phyloP scores from a whole-genome alignment of 1,140 invertebrate species.

The Trichogramma pretiosum region DNA sequence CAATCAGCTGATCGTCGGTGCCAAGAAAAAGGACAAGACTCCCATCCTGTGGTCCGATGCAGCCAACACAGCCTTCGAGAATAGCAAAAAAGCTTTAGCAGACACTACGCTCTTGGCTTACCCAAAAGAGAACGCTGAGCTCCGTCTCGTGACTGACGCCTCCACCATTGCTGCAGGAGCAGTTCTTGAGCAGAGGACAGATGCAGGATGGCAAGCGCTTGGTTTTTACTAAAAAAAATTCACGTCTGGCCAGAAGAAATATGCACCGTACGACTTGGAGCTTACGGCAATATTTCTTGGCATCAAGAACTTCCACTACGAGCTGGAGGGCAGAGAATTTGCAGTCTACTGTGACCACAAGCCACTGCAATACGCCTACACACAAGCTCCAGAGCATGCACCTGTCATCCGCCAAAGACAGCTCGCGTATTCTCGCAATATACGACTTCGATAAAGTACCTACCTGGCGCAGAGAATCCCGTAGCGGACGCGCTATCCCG shows the following conservation, averaged over 20 bases:
- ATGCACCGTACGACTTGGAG: not conserved
- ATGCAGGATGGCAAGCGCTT: too few species aligned
- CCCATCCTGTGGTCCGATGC: not conserved
- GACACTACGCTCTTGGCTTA: not conserved
- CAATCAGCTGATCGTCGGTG: not conserved
- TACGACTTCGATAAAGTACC: not conserved
- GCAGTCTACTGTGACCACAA: not conserved
- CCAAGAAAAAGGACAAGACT: not conserved
- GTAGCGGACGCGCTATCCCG: constrained; percentile 5
- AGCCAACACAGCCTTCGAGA: not conserved
- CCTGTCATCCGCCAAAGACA: not conserved
- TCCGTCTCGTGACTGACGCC: not conserved
- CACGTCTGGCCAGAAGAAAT: not conserved
- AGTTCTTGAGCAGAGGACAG: not conserved
- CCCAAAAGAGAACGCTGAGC: not conserved
- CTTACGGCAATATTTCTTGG: not conserved
- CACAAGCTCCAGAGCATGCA: not conserved
- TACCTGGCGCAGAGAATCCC: not conserved
- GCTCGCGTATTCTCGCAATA: constrained; percentile 1
- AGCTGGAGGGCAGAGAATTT: not conserved
- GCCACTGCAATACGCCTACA: not conserved
- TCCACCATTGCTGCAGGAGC: not conserved
- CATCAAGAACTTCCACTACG: not conserved
- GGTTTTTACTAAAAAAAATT: too few species aligned
- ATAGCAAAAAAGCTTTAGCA: not conserved